Base-by-base conservation (phyloP, 2,113 vertebrate species). In the Clarias gariepinus region DNA sequence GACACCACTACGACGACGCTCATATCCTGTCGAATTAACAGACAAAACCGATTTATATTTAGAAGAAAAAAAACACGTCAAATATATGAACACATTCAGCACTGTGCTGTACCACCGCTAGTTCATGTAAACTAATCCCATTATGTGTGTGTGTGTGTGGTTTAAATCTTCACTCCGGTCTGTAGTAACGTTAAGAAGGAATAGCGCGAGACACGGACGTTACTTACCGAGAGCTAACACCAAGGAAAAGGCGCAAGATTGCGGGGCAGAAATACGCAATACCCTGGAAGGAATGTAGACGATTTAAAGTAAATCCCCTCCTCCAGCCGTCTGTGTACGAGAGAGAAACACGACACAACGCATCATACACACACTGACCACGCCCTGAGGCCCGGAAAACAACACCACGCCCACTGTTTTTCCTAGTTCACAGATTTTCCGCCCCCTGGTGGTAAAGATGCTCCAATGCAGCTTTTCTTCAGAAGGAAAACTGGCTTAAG, bases 331-430 rank as follows among this genome's bases (percentile, higher is more conserved):
- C 25, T 18, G 16, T 33, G 77, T 58, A 47, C 53, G 47, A 16
- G 73, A 13, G 61, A 6, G 60, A 47, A 47, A 52, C 10, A 63
- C 68, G 30, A 71, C 68, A 19, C 30, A 30, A 71, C 12, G 33
- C 66, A 69, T 13, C 66, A 69, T 2, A 47, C 47, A 69, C 66
- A 69, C 66, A 28, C 12, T 69, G n/a, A 33, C 66, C 66, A 69
- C 66, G 66, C 66, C 66, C 66, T 69, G 66, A 33, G 1, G 11
- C 47, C 66, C 13, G n/a, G 4, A 69, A 60, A 33, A 60, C 53
- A 10, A 80, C 18, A 23, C 55, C 84, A 21, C 84, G 61, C 84
- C 84, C 63, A 80, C 66, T 71, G 18, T 12, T n/a, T 36, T 47
- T 7, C 47, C 3, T 18, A 15, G 6, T 13, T n/a, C 21, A 0